Percentiles rank a stretch among this genome's conserved stretches.
phyloP scores from a whole-genome alignment of 2,113 vertebrate genomes.

The Acanthisitta chloris region DNA sequence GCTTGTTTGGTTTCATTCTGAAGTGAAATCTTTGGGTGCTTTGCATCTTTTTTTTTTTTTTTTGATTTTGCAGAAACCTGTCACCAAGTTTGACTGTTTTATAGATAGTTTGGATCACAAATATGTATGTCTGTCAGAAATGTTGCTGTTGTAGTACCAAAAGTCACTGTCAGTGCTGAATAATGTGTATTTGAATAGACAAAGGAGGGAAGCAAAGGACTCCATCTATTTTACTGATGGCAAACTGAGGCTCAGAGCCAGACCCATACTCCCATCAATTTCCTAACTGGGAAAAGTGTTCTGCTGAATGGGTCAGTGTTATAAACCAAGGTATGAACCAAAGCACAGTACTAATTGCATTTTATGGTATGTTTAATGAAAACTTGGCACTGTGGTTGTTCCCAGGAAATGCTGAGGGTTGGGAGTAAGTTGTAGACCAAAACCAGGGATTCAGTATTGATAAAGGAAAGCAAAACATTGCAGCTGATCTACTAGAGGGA shows the following conservation, averaged over 20 bases:
- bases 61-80: neutral
- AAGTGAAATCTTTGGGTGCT: neutral
- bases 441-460: neutral
- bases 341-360: neutral
- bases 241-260: neutral
- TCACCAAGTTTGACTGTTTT: neutral
- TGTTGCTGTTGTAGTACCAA: neutral
- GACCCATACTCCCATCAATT: accelerated
- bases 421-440: neutral
- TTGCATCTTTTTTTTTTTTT: neutral
- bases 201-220: neutral
- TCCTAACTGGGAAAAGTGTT: neutral
- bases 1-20: neutral
- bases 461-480: neutral
- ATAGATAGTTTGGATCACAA: neutral
- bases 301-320: neutral
- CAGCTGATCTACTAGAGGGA: neutral
- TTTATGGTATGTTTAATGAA: neutral
- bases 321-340: neutral
- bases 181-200: neutral
- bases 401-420: neutral
- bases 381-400: neutral
- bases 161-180: neutral
- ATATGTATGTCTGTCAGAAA: neutral
- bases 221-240: neutral